Evolutionary conservation across 2,888 invertebrate species (phyloP).

Genomic region (Stegana nigrithorax): DNA sequence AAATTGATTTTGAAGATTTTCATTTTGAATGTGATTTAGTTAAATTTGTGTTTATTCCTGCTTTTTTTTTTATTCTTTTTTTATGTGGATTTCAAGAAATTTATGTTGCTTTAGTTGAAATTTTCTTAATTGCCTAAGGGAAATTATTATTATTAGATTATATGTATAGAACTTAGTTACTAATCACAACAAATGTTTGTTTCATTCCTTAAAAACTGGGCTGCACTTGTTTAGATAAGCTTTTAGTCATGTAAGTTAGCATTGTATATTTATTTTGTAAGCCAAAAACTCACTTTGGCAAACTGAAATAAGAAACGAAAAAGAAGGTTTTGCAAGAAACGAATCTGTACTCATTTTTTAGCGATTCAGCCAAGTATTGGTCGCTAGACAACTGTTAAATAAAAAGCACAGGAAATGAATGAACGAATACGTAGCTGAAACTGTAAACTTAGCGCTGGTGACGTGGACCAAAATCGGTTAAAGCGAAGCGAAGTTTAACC

Average conservation of each 20-base stretch:
- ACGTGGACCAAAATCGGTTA: conserved; percentile 66
- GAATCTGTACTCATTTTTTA: conserved; percentile 54
- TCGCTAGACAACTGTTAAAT: conserved; percentile 28
- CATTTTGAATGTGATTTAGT: conserved; percentile 38
- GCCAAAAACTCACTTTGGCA: no score
- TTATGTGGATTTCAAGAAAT: neutral
- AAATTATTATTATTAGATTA: conserved; percentile 1
- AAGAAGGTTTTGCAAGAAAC: conserved; percentile 66
- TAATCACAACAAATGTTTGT: neutral
- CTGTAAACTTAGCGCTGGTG: conserved; percentile 60
- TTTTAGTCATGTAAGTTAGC: conserved; percentile 7
- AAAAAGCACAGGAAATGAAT: conserved; percentile 26
- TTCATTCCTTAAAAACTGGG: neutral
- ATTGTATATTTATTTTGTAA: neutral
- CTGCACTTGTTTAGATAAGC: conserved; percentile 18
- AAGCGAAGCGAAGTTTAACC: no score
- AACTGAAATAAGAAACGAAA: neutral
- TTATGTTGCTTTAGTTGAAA: conserved; percentile 12
- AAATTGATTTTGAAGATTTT: conserved; percentile 4
- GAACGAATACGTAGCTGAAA: conserved; percentile 23
- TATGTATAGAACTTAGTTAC: neutral
- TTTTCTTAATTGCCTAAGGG: neutral
- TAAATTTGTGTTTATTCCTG: conserved; percentile 35
- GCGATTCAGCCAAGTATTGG: conserved; percentile 51
- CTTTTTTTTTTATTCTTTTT: conserved; percentile 18